phyloP scores from a whole-genome alignment of 2,888 invertebrate genomes.

The Thera britannica region DNA sequence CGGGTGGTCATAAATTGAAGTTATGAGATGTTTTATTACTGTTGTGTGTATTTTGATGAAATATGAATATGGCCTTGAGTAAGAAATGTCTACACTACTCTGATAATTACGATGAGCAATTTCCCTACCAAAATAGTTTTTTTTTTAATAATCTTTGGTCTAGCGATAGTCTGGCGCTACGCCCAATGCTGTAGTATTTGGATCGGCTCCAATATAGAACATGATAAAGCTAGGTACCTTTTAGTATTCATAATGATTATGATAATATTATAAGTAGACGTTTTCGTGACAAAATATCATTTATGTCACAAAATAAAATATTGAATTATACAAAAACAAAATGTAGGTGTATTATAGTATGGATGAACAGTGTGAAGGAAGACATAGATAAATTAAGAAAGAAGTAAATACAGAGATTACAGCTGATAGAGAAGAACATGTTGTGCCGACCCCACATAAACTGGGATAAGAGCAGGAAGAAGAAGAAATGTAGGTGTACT shows the following conservation, averaged over 20 bases:
- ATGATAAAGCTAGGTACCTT: constrained; percentile 11
- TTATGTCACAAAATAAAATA: neutral
- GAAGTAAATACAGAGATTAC: no score
- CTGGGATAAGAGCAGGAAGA: no score
- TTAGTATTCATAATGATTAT: constrained; percentile 15
- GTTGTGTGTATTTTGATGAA: neutral
- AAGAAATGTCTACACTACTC: neutral
- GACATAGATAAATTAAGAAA: no score
- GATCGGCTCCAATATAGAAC: constrained; percentile 18
- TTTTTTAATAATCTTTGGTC: constrained; percentile 18
- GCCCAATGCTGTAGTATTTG: constrained; percentile 31
- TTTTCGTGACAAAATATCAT: neutral
- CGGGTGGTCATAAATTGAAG: no score
- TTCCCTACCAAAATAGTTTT: constrained; percentile 9
- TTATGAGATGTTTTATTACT: no score
- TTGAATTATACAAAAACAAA: neutral
- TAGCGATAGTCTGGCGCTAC: constrained; percentile 28
- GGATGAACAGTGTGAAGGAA: no score
- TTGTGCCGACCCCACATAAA: no score
- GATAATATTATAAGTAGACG: neutral
- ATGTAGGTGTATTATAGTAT: neutral
- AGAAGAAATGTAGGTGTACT: neutral
- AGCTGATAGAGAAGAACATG: no score
- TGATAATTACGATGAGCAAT: neutral
- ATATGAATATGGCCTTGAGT: neutral